Evolutionary conservation across 2,888 invertebrate species (phyloP), one percentile per base, ranked within the genome.

Genomic region (Megastigmus dorsalis): DNA sequence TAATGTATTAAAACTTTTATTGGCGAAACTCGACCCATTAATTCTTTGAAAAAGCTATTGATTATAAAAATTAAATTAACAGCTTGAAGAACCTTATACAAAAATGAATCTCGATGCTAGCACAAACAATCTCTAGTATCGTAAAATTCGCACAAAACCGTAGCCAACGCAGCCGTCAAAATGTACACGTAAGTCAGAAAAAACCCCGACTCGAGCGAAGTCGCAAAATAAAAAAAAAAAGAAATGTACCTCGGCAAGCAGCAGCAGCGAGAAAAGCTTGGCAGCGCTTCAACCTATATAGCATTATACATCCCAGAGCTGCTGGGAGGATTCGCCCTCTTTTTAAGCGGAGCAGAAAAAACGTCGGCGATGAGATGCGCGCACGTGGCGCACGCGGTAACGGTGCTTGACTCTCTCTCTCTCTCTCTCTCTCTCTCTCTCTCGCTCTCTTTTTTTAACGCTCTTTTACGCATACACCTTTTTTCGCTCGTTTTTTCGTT

Each of bases 351-450:
- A 41, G 30, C 9, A 20, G 38, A 63, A 68, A 74, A 67, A 57
- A 20, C 6, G 54, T 26, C 41, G 65, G 41, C n/a, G n/a, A 65
- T 71, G 69, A 62, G 72, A 67, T 65, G 60, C 76, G 70, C 68
- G 57, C 77, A 69, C 78, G 78, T 76, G 77, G 77, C 74, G 30
- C n/a, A 2, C 71, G 73, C 36, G 59, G 71, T 77, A 78, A 80
- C 80, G 80, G 78, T 78, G 78, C 80, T 81, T 79, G 78, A 81
- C 79, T 79, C 79, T 72, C n/a, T 76, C 48, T 70, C 15, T 73
- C 41, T 28, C 38, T 43, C 38, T 50, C 10, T 45, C 45, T 45
- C 45, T 4, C 7, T 20, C 26, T 20, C 26, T 50, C 30, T 48
- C 23, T 68, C 57, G 13, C 33, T 66, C 59, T 65, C 67, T 28